phyloP scores from a whole-genome alignment of 2,797 vertebrate species.

The Cichlasoma orientale region DNA sequence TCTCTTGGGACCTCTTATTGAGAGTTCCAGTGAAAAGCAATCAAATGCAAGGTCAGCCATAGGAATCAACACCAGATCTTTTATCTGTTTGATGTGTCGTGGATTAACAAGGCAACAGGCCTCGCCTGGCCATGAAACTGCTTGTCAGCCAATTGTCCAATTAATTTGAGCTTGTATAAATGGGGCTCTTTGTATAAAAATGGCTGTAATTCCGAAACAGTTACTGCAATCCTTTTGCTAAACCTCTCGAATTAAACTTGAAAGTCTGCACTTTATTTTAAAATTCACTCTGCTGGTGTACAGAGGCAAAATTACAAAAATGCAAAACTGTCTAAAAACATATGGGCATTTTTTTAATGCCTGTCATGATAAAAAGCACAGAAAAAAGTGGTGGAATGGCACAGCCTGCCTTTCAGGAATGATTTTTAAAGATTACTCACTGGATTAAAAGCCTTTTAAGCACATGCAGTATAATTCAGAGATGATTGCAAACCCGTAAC shows the following conservation, averaged over 20 bases:
- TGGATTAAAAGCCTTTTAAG: slow-evolving; percentile 3
- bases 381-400: neutral
- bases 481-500: neutral
- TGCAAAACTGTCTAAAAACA: neutral
- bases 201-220: neutral
- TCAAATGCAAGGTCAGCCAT: neutral
- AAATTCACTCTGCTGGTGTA: neutral
- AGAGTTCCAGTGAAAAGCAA: neutral
- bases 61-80: neutral
- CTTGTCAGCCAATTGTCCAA: neutral
- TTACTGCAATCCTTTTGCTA: neutral
- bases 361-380: neutral
- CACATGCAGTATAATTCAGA: neutral
- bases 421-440: slow-evolving; percentile 26
- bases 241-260: neutral
- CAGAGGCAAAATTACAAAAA: neutral
- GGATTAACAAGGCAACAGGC: neutral
- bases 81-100: neutral
- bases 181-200: neutral
- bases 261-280: neutral
- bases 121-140: neutral
- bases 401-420: neutral
- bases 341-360: neutral
- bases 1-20: neutral
- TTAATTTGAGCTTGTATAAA: neutral